Base-by-base conservation (phyloP, 2,888 invertebrate species). In the Diarsia dahlii region DNA sequence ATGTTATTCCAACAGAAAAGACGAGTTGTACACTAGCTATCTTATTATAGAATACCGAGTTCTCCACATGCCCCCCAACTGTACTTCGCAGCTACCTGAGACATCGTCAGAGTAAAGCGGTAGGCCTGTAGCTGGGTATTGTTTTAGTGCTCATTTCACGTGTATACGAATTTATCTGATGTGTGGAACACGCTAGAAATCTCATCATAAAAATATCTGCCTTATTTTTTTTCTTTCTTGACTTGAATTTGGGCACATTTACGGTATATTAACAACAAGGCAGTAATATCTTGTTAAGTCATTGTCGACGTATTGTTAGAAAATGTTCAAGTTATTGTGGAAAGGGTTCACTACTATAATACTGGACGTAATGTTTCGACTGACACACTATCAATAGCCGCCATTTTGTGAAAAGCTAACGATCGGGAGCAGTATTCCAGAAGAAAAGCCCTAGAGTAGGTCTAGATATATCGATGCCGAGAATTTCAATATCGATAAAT, bases 101-200 rank as follows among this genome's bases (percentile, higher is more conserved):
- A 45, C 15, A 45, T n/a, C 5, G 63, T 45, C n/a, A n/a, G 6
- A 23, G 15, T 45, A 12, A 63, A 45, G 0, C n/a, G 63, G 45
- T 23, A 45, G 63, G 3, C 12, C 45, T 63, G n/a, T 46, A 56
- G 45, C 54, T 74, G 62, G 48, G 9, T 46, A 62, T 54, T 65
- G 12, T 50, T 48, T 74, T 65, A 74, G 64, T 20, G 46, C 52
- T 84, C 73, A 81, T 79, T 71, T 84, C 67, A 74, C 46, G 70
- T 68, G 73, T 80, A 80, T 84, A 82, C 84, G 84, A 82, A 84
- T 84, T 82, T 82, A 82, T 82, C 74, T 34, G 67, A 64, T 23
- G 45, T 56, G 52, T 60, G 58, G 62, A 54, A 67, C 62, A 70
- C 54, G 48, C 62, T 73, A 64, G 48, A 83, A 73, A 63, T 73